phyloP scores from a whole-genome alignment of 2,113 vertebrate species.

The Uropsilus gracilis region DNA sequence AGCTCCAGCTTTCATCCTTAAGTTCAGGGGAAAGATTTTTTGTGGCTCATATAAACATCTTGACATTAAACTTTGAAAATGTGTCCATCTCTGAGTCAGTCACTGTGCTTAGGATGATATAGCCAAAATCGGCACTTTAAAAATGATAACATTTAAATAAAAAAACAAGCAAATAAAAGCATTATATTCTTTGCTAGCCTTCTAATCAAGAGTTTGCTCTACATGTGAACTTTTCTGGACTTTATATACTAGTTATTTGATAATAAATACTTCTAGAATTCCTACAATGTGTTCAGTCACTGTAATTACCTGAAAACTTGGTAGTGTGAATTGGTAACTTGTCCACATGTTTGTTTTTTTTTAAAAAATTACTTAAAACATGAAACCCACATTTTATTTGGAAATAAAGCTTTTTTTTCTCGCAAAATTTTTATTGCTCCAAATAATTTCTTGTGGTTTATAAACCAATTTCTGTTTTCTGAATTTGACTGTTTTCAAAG shows the following conservation, averaged over 20 bases:
- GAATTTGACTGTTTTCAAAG: slow-evolving; percentile 11
- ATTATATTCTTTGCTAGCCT: background rate
- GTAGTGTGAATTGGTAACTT: slow-evolving; percentile 13
- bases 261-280: background rate
- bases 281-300: background rate
- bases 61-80: background rate
- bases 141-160: background rate
- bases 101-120: background rate
- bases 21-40: background rate
- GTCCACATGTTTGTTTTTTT: background rate
- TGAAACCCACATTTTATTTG: background rate
- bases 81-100: background rate
- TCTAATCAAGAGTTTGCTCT: background rate
- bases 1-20: background rate
- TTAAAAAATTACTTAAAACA: background rate
- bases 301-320: background rate
- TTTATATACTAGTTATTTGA: background rate
- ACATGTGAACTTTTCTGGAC: background rate
- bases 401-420: background rate
- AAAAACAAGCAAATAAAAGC: no score
- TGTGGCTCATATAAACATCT: background rate
- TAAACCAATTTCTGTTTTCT: background rate
- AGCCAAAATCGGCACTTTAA: background rate
- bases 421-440: background rate
- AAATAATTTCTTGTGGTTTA: background rate